Evolutionary conservation across 1,140 invertebrate species (phyloP), one percentile per base, ranked within the genome.

Genomic region (Pseudoatta argentina): DNA sequence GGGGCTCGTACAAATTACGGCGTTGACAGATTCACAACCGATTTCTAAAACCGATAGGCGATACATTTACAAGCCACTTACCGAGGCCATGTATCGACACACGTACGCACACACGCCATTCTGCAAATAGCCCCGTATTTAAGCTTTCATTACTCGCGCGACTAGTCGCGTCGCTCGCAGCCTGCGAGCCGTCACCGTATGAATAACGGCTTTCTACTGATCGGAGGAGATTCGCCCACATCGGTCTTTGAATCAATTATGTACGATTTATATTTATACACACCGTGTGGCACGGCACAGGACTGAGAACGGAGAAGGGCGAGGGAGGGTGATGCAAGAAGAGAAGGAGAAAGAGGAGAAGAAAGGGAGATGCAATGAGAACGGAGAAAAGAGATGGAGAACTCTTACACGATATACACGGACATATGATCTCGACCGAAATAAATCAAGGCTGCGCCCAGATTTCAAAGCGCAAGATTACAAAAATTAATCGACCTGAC

Each of bases 211-310:
- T 87, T 61, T 89, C 85, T 79, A 87, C 89, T 75, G 91, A 93
- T 93, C 87, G 87, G 30, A 14, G 59, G 75, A 86, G 92, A 93
- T 93, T 93, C 92, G 92, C 93, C 93, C 92, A 94, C 93, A 87
- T 92, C 66, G 87, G 73, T 91, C 91, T 90, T 92, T 86, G 89
- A 93, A 93, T 94, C 92, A 94, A 93, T 94, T 94, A 94, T 92
- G 85, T 66, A 88, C 89, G 91, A 93, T 92, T 93, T 93, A 93
- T 93, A 93, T 93, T 93, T 92, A 91, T 92, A 87, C 77, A 66
- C 88, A 63, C 57, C 63, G 67, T 63, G 39, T 63, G 51, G 75
- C 69, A 64, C 69, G 71, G 88, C 78, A 82, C 44, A 57, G 53
- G 18, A n/a, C 57, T 51, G 83, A 57, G 78, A 55, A 86, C 67